Evolutionary conservation across 2,888 invertebrate species (phyloP), one percentile per base, ranked within the genome.

Genomic region (Cecidostiba fungosa): DNA sequence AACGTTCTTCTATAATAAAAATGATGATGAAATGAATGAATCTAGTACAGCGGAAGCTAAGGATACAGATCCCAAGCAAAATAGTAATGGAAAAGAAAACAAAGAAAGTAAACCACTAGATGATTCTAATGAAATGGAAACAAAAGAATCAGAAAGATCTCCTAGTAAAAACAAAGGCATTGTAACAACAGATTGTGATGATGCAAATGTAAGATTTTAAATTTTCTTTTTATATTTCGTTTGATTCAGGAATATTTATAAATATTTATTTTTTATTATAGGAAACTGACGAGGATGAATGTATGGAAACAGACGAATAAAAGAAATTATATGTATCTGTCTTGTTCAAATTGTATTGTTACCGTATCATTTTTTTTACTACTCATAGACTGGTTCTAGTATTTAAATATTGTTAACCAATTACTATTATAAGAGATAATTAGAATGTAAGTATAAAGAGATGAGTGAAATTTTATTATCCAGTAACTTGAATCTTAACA

Each of bases 1-100:
- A 29, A 87, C 86, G 36, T 77, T 8, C n/a, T 87, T 87, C 39
- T 77, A 47, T 82, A 77, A 86, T 10, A 84, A 59, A 76, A 59
- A 77, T 77, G 16, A 14, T 23, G 29, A 4, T 43, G 50, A n/a
- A 54, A 16, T 39, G 1, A 4, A 50, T 54, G 19, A 80, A 26
- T 72, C 70, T 19, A 39, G 12, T 43, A n/a, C 36, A 19, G 19
- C 66, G 23, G 3, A 32, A 72, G 66, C 62, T n/a, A 10, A 69
- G 4, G 29, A 47, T 39, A n/a, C 3, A 72, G 23, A 23, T 16
- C 3, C 14, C 19, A 4, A 47, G n/a, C 32, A 54, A 36, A 72
- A 70, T n/a, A 36, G 3, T 2, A 82, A 14, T 26, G 19, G 47
- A 12, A 70, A 19, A 26, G 19, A n/a, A 76, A 82, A 82, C 19